These are phyloP conservation scores for Macrocentrus cingulum DNA, from an alignment of 1,140 invertebrate species.

Conservation along the genomic window DNA sequence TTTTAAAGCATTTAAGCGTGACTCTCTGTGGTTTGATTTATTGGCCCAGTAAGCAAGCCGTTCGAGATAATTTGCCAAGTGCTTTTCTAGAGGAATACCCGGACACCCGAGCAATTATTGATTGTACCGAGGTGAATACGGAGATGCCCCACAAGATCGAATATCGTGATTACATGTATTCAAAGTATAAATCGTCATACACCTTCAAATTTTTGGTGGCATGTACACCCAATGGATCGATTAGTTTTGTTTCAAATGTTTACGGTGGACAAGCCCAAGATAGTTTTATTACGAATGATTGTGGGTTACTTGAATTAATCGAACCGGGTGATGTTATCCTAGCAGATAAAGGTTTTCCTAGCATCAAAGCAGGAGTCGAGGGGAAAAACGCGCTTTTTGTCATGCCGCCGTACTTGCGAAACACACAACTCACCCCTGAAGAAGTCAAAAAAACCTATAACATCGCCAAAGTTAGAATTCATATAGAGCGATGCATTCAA, in stretches of 20 bases:
- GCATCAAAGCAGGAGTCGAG: conserved; percentile 15
- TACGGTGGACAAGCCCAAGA: conserved; percentile 39
- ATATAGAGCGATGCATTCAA: conserved; percentile 43
- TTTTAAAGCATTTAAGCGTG: conserved; percentile 13
- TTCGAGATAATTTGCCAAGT: conserved; percentile 29
- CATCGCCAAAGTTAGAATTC: conserved; percentile 42
- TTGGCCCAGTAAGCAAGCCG: conserved; percentile 21
- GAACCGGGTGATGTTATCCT: conserved; percentile 43
- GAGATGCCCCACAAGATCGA: conserved; percentile 30
- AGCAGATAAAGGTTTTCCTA: conserved; percentile 43
- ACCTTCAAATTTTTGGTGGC: conserved; percentile 40
- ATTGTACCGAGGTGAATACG: conserved; percentile 42
- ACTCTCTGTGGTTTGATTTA: conserved; percentile 21
- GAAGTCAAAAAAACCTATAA: conserved; percentile 40
- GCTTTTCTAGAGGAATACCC: conserved; percentile 27
- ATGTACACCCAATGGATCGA: conserved; percentile 38
- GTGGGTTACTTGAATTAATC: conserved; percentile 37
- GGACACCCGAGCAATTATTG: conserved; percentile 39
- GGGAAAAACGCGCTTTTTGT: conserved; percentile 32
- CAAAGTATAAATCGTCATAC: conserved; percentile 30
- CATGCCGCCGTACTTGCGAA: conserved; percentile 39
- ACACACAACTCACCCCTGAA: conserved; percentile 33
- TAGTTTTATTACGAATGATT: conserved; percentile 35
- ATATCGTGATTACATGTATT: conserved; percentile 30
- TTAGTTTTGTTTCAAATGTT: conserved; percentile 40